Base-by-base conservation (phyloP, 2,888 invertebrate genomes). In the Mactromeris polynyma region DNA sequence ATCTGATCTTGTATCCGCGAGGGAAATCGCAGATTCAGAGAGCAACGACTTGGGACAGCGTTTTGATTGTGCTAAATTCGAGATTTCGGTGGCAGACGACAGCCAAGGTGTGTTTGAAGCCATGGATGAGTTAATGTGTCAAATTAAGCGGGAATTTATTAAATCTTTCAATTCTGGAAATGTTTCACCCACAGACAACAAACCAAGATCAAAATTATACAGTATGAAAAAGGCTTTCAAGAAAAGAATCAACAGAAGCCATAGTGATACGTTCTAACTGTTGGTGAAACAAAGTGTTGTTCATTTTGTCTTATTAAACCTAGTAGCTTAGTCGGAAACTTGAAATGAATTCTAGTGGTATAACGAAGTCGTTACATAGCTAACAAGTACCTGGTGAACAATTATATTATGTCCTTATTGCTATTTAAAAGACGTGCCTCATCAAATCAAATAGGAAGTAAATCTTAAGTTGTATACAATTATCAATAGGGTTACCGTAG, bases 181-280 rank as follows among this genome's bases (percentile, higher is more conserved):
- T 38, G 87, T 89, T 38, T 83, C 93, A 9, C 82, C 92, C 58
- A 93, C 92, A 88, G 93, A 94, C 73, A 90, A 93, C 31, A 94
- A 94, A 87, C 90, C 94, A 0, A 90, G 88, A 78, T 94, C 95
- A 19, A 94, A 95, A 86, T 92, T 96, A 9, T 94, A 94, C 89
- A 95, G 94, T 90, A 95, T 96, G 95, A 96, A 95, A 89, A 94
- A 95, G 51, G 96, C 95, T 9, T 93, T 96, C 80, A 95, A 95
- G 90, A 95, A 95, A 91, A 90, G 96, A 77, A 95, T 96, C 26
- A 94, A 94, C 17, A 86, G 95, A 38, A 96, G 96, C 82, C 93
- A 95, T 79, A 96, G 96, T 90, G 96, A 96, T 89, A 95, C 95
- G n/a, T 84, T 84, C 31, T 84, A 33, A 84, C 21, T 31, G 46